Percentiles rank a stretch among this genome's conserved stretches.
phyloP scores from a whole-genome alignment of 1,140 invertebrate species.

The Metaphire vulgaris region DNA sequence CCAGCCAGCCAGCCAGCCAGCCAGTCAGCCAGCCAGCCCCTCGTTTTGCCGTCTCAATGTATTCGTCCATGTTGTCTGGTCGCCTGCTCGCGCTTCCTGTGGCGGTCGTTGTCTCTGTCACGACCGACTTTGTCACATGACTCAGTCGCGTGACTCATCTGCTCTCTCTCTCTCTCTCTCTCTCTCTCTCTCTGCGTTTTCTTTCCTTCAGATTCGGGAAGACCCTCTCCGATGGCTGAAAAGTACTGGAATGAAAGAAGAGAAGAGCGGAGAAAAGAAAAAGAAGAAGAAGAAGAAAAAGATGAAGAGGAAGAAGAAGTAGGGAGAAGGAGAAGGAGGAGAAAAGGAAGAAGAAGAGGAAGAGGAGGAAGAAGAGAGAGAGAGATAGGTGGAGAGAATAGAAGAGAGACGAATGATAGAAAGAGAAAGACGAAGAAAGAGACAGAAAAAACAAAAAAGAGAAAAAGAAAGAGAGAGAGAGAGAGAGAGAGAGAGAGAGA shows the following conservation, averaged over 20 bases:
- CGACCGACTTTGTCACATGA: neutral
- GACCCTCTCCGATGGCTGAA: neutral
- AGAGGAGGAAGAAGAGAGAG: neutral
- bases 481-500: too few relatives aligned
- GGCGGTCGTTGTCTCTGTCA: neutral
- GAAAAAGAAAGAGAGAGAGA: neutral
- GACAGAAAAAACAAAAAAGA: neutral
- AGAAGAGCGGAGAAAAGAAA: neutral
- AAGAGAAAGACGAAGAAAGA: neutral
- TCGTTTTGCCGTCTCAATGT: too few relatives aligned
- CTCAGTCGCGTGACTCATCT: too few relatives aligned
- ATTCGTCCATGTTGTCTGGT: too few relatives aligned
- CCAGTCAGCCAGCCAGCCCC: too few relatives aligned
- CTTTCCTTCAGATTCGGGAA: neutral
- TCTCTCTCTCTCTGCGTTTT: neutral
- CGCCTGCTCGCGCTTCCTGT: too few relatives aligned
- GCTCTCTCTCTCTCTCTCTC: constrained; percentile 1
- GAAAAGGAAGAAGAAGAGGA: neutral
- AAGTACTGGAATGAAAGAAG: neutral
- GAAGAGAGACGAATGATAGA: neutral
- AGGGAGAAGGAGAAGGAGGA: neutral
- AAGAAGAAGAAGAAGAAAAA: neutral
- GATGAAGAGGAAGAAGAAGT: too few relatives aligned
- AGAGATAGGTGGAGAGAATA: neutral
- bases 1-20: too few relatives aligned